phyloP scores from a whole-genome alignment of 2,113 vertebrate genomes.

The Donacobius atricapilla region DNA sequence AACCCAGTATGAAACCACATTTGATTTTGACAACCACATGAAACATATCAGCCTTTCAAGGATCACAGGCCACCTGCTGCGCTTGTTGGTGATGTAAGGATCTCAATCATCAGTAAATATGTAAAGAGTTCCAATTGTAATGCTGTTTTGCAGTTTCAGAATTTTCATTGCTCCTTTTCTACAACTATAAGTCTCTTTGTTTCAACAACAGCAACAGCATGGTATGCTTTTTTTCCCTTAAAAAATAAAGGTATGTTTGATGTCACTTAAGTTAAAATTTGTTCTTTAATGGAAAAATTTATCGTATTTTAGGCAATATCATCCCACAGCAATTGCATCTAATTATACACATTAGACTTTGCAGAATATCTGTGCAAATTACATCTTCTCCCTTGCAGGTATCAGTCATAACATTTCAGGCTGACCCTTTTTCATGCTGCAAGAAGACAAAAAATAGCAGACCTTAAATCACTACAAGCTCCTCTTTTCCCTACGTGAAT shows the following conservation, averaged over 20 bases:
- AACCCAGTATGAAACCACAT: background rate
- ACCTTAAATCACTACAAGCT: background rate
- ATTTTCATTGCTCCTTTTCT: background rate
- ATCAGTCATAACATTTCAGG: background rate
- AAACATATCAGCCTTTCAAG: background rate
- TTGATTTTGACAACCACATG: background rate
- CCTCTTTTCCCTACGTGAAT: background rate
- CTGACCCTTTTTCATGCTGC: background rate
- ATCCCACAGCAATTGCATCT: background rate
- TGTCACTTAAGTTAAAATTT: slow-evolving; percentile 42
- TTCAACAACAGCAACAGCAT: background rate
- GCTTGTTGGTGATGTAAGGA: background rate
- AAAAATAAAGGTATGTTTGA: slow-evolving; percentile 31
- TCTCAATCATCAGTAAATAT: background rate
- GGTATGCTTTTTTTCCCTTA: background rate
- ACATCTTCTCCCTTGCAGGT: background rate
- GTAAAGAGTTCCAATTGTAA: background rate
- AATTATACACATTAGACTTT: background rate
- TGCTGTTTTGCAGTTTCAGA: background rate
- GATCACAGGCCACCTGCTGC: background rate
- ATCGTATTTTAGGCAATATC: slow-evolving; percentile 23
- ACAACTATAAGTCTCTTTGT: background rate
- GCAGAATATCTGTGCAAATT: background rate
- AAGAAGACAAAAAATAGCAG: background rate
- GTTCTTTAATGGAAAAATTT: slow-evolving; percentile 29